Base-by-base conservation (phyloP, 2,113 vertebrate species). In the Microtus ochrogaster region DNA sequence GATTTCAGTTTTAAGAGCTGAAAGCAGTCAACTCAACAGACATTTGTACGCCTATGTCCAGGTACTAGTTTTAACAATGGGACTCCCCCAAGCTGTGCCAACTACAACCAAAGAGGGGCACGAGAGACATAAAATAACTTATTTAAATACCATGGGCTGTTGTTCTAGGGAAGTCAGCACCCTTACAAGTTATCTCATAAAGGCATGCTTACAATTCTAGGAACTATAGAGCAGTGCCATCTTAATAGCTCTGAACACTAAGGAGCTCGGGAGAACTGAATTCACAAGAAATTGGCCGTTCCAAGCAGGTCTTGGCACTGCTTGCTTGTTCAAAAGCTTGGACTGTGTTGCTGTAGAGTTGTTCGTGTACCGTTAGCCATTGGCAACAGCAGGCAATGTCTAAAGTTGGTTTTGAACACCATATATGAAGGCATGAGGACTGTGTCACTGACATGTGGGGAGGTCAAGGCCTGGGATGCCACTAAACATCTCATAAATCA, bases 81-180 rank as follows among this genome's bases (percentile, higher is more conserved):
- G 55, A 58, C 12, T 55, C 36, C 24, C 47, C 24, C 82, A 70
- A 93, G 76, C 44, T 94, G 58, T 92, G 73, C 55, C 91, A 97
- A 95, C 94, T 97, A 78, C 55, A 89, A 97, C 30, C 74, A 94
- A 95, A 97, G 76, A 4, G 79, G 44, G 72, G 90, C 70, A 93
- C 39, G 47, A 72, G 44, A 88, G 39, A 79, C 49, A 78, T 70
- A 55, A 90, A 96, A 74, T 63, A 90, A 41, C n/a, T 47, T 73
- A 89, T 91, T 89, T 96, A 96, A 94, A 96, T 26, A 82, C 12
- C 7, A 41, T 3, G 7, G 41, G 66, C 13, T 76, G 17, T n/a
- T 95, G 55, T 39, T 47, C 24, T 66, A 77, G 49, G 86, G 26
- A 86, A 24, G 12, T 58, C n/a, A 85, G 90, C 7, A 96, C 11